Base-by-base conservation (phyloP, 2,113 vertebrate genomes). In the Meles meles region DNA sequence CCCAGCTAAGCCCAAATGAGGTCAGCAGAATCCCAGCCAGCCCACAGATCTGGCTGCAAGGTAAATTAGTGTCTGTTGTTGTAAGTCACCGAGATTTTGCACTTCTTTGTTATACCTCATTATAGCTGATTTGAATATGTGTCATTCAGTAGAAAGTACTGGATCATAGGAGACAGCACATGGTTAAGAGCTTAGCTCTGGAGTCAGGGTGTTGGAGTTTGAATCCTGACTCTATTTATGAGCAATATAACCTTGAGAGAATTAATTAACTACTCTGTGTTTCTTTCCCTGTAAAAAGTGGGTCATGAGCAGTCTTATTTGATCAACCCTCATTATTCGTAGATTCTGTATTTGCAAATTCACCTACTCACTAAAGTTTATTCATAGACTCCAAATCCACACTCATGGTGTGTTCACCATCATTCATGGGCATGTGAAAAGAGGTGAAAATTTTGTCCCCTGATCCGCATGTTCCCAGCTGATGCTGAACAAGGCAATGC, bases 381-480 rank as follows among this genome's bases (percentile, higher is more conserved):
- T 11, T 21, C 57, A 2, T 79, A 76, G 82, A 9, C 34, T 67
- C 55, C 52, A 37, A 15, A 31, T 37, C 17, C 3, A 42, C 3
- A 25, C 13, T 23, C 4, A 4, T 0, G 7, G 39, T 18, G 12
- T 5, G 23, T 21, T 34, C 0, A 0, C 13, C n/a, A 21, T 18
- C 44, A 9, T 47, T n/a, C 14, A 15, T 0, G 0, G 23, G 37
- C 4, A 5, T 12, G 9, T n/a, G 17, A 34, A 67, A 23, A 27
- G 11, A n/a, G 17, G 65, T 31, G 20, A 42, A n/a, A 81, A 44
- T 20, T 17, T 72, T 44, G 44, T 31, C 84, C 12, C 8, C 18
- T 5, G 25, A 34, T 10, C 18, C 20, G 23, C 37, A 9, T 7
- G 57, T 37, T 55, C 4, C 18, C n/a, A 74, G 55, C 42, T 57